Percentiles rank a stretch among this genome's conserved stretches.
Evolutionary conservation across 2,888 invertebrate genomes (phyloP).

Genomic region (Spatulosminthurus flaviceps): DNA sequence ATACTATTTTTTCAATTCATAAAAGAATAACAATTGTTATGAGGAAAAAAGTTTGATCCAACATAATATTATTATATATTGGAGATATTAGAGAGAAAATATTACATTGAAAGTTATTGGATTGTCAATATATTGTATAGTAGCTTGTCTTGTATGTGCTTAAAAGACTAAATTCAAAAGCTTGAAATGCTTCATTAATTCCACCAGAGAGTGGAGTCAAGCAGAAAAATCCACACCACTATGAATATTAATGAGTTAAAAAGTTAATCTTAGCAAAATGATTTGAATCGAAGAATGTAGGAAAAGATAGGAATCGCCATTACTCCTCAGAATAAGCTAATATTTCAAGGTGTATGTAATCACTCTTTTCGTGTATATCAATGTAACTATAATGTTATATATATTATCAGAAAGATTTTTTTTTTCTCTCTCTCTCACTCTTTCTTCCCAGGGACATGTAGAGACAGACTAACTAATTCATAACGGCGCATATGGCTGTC

Average conservation of each 20-base stretch:
- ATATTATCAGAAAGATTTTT: conserved; percentile 18
- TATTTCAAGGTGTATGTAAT: conserved; percentile 38
- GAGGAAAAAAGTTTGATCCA: background rate
- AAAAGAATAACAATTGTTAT: no score
- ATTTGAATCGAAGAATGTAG: conserved; percentile 43
- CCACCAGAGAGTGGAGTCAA: background rate
- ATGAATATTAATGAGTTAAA: conserved; percentile 46
- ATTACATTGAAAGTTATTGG: background rate
- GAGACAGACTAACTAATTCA: conserved; percentile 40
- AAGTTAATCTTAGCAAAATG: conserved; percentile 44
- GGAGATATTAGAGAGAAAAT: background rate
- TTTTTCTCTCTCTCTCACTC: background rate
- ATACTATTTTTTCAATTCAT: no score
- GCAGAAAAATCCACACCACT: conserved; percentile 24
- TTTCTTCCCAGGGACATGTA: conserved; percentile 9
- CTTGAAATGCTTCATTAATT: conserved; percentile 39
- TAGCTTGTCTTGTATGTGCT: no score
- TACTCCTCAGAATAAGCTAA: conserved; percentile 40
- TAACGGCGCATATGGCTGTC: conserved; percentile 37
- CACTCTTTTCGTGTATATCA: background rate
- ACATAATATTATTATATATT: no score
- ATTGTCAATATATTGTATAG: background rate
- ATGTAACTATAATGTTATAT: conserved; percentile 27
- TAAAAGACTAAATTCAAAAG: conserved; percentile 28
- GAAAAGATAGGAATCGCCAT: conserved; percentile 46